Evolutionary conservation across 2,888 invertebrate genomes (phyloP).

Genomic region (Hoplodrina ambigua): DNA sequence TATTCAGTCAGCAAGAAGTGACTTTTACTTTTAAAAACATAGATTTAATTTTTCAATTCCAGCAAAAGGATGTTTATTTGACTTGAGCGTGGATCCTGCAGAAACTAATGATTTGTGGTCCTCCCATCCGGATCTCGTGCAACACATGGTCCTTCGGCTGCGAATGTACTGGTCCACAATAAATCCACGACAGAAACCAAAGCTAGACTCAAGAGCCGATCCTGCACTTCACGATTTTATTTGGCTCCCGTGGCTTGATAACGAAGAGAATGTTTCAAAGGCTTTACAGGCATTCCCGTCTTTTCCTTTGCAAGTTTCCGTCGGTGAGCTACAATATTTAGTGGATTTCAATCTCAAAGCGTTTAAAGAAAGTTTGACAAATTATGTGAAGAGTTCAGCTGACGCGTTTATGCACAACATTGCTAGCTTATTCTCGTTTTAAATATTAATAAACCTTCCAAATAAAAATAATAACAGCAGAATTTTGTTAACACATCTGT

Average conservation of each 20-base stretch:
- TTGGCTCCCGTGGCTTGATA: conserved; percentile 72
- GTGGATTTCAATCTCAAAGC: conserved; percentile 68
- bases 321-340: conserved; percentile 70
- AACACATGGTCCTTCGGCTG: conserved; percentile 68
- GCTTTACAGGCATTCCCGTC: conserved; percentile 49
- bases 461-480: background rate
- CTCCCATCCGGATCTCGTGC: conserved; percentile 66
- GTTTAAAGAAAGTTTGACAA: conserved; percentile 67
- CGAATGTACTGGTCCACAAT: conserved; percentile 71
- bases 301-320: conserved; percentile 72
- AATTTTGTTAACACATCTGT: conserved; percentile 7
- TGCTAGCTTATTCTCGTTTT: conserved; percentile 65
- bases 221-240: conserved; percentile 69
- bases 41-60: conserved; percentile 50
- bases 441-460: conserved; percentile 21
- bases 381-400: conserved; percentile 66
- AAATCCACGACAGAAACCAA: conserved; percentile 64
- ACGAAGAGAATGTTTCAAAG: conserved; percentile 65
- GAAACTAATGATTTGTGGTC: conserved; percentile 75
- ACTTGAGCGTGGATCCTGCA: conserved; percentile 72
- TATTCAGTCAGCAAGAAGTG: no score
- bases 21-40: no score
- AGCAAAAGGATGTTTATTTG: conserved; percentile 76
- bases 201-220: conserved; percentile 68
- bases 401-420: conserved; percentile 68